phyloP scores from a whole-genome alignment of 2,888 invertebrate genomes.

The Orchestes rusci region DNA sequence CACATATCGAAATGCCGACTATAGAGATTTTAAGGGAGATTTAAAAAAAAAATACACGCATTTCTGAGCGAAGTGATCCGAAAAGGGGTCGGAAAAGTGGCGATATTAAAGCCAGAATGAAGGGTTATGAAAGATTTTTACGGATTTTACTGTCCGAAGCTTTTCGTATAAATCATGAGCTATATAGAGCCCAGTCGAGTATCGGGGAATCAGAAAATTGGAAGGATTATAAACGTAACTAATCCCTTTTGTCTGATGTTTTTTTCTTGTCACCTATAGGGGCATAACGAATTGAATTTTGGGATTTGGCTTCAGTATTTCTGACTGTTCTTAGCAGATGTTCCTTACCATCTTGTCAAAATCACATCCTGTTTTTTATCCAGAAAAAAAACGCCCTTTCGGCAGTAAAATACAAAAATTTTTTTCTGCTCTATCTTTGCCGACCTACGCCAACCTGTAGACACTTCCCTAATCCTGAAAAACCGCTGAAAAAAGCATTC shows the following conservation, averaged over 20 bases:
- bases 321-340: too few relatives aligned
- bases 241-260: conserved; percentile 13
- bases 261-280: background rate
- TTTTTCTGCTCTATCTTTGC: conserved; percentile 3
- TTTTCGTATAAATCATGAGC: conserved; percentile 23
- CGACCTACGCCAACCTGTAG: conserved; percentile 23
- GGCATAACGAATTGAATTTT: background rate
- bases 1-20: conserved; percentile 22
- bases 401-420: background rate
- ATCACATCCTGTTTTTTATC: too few relatives aligned
- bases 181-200: conserved; percentile 12
- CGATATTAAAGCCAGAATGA: conserved; percentile 25
- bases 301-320: too few relatives aligned
- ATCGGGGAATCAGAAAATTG: conserved; percentile 21
- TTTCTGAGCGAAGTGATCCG: conserved; percentile 11
- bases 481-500: conserved; percentile 17
- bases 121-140: conserved; percentile 27
- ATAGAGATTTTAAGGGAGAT: conserved; percentile 27
- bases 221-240: conserved; percentile 22
- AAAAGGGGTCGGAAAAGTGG: conserved; percentile 18
- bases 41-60: conserved; percentile 21
- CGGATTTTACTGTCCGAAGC: conserved; percentile 23
- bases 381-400: too few relatives aligned
- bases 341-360: too few relatives aligned
- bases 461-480: conserved; percentile 19